Conservation (phyloP, 2,113 vertebrate species). For the Sterna hirundo region DNA sequence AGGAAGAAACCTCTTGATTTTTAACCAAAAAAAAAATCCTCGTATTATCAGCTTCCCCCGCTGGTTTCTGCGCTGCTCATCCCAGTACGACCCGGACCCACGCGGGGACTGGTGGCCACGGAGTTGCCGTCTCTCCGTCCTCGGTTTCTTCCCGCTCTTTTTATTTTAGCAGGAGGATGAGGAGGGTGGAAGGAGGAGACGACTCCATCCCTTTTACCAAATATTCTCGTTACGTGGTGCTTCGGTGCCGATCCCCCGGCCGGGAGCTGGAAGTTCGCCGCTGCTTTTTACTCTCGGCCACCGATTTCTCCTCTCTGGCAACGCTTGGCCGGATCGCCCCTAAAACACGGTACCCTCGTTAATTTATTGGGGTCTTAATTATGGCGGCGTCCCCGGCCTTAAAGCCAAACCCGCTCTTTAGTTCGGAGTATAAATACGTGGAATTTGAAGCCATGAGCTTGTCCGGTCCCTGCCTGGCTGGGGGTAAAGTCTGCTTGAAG, state of each 20-base stretch:
- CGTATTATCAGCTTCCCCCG: neutral
- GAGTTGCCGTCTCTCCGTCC: neutral
- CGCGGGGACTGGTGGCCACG: neutral
- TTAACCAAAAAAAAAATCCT: neutral
- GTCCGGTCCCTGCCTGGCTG: too few relatives aligned
- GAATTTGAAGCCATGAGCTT: neutral
- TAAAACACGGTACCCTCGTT: neutral
- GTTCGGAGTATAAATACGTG: neutral
- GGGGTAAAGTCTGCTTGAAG: too few relatives aligned
- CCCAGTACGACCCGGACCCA: neutral
- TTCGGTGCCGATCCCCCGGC: neutral
- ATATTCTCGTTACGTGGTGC: neutral
- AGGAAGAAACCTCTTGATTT: neutral
- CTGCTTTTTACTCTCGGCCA: neutral
- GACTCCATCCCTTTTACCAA: neutral
- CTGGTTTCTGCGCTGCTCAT: neutral
- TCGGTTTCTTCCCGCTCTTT: neutral
- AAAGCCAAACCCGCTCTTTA: neutral
- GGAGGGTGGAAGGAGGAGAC: neutral
- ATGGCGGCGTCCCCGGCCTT: neutral
- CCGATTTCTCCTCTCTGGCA: neutral
- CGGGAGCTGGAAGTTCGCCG: neutral
- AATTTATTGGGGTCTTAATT: neutral
- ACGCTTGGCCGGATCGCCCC: neutral
- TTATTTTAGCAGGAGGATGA: too few relatives aligned